Conservation (phyloP, 2,888 invertebrate species). For the Lepidochitona cinerea region DNA sequence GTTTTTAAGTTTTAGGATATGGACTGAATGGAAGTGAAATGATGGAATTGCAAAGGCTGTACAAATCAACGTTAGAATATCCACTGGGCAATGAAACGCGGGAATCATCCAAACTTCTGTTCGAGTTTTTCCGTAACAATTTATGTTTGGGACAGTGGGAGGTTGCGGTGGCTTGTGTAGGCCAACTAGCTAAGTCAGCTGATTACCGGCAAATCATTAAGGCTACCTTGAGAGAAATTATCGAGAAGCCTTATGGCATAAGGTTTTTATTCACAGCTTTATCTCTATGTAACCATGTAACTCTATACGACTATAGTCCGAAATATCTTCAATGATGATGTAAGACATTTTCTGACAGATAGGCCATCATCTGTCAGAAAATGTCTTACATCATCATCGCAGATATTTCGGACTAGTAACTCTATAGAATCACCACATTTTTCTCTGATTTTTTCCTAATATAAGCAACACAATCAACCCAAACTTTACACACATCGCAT, state of each 20-base stretch:
- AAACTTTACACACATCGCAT: too few species aligned
- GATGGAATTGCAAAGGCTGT: background rate
- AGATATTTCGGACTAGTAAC: too few species aligned
- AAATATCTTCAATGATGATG: too few species aligned
- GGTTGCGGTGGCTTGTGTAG: slow-evolving; percentile 52
- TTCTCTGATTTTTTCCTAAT: too few species aligned
- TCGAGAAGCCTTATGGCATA: slow-evolving; percentile 51
- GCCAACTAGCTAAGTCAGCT: slow-evolving; percentile 31
- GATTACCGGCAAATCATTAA: slow-evolving; percentile 34
- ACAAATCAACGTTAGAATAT: slow-evolving; percentile 8
- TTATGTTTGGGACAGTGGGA: slow-evolving; percentile 67
- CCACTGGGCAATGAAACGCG: slow-evolving; percentile 37
- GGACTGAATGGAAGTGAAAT: background rate
- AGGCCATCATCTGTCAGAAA: too few species aligned
- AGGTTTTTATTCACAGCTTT: too few species aligned
- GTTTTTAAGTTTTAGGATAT: background rate
- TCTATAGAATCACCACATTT: too few species aligned
- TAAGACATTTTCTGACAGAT: too few species aligned
- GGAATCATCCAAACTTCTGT: slow-evolving; percentile 34
- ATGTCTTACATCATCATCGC: too few species aligned
- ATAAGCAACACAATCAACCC: too few species aligned
- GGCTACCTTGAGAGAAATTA: slow-evolving; percentile 48
- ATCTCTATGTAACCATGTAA: too few species aligned
- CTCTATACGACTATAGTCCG: too few species aligned
- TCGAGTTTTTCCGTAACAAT: slow-evolving; percentile 62